A percentile compares a stretch with the other conserved stretches of the same genome.
These are phyloP conservation scores for Junonia oenone DNA, from an alignment of 2,888 invertebrate genomes.

Conservation along the genomic window DNA sequence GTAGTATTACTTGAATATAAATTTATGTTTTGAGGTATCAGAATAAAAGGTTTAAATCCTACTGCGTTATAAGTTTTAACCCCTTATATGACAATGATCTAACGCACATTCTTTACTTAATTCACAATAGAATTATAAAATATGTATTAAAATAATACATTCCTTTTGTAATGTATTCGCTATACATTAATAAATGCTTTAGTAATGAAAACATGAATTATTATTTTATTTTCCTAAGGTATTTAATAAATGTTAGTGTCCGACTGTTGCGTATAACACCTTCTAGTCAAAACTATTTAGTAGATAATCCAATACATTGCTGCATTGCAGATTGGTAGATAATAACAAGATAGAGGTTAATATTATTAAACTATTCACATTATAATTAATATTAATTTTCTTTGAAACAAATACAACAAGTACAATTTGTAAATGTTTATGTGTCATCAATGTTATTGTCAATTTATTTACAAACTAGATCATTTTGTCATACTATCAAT, in stretches of 20 bases:
- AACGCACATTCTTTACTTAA: neutral
- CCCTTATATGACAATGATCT: no score
- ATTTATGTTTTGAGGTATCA: neutral
- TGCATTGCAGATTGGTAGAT: neutral
- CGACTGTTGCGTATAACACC: no score
- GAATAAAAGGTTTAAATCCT: no score
- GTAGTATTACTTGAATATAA: no score
- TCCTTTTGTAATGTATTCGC: neutral
- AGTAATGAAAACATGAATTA: neutral
- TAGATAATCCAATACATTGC: no score
- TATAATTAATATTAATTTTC: neutral
- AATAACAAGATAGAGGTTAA: neutral
- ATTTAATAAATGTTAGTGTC: no score
- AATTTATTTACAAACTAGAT: conserved; percentile 5
- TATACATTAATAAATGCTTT: no score
- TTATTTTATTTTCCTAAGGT: no score
- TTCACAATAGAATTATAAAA: neutral
- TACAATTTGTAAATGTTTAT: neutral
- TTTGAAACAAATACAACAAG: neutral
- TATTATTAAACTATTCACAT: neutral
- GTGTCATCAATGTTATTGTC: conserved; percentile 7
- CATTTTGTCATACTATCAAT: conserved; percentile 30
- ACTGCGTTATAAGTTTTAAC: no score
- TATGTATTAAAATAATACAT: neutral
- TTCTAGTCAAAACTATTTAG: no score